phyloP scores from a whole-genome alignment of 2,888 invertebrate species.

The Drosophila mimica region DNA sequence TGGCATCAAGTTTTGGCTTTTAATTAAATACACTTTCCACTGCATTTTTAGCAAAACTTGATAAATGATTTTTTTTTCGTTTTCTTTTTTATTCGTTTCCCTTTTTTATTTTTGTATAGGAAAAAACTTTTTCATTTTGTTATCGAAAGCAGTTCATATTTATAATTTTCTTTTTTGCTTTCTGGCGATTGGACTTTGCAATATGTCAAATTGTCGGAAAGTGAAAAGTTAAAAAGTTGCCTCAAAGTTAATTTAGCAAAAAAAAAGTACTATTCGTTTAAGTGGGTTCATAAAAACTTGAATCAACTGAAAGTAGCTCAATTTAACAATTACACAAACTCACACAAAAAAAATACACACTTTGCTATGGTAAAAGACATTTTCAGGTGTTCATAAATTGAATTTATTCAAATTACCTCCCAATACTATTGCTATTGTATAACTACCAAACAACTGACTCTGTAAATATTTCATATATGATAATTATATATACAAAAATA shows the following conservation, averaged over 20 bases:
- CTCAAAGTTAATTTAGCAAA: slow-evolving; percentile 45
- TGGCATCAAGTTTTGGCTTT: slow-evolving; percentile 61
- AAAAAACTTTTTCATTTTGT: slow-evolving; percentile 46
- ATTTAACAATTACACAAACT: slow-evolving; percentile 45
- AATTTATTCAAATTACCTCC: slow-evolving; percentile 58
- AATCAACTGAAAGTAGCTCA: slow-evolving; percentile 63
- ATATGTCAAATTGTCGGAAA: slow-evolving; percentile 66
- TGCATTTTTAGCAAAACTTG: slow-evolving; percentile 57
- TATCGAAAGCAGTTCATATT: slow-evolving; percentile 56
- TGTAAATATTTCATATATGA: slow-evolving; percentile 51
- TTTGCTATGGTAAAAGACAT: slow-evolving; percentile 64
- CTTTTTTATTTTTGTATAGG: slow-evolving; percentile 3
- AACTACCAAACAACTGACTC: slow-evolving; percentile 24
- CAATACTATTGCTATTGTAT: slow-evolving; percentile 29
- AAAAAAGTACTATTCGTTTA: slow-evolving; percentile 33
- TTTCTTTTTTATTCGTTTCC: slow-evolving; percentile 10
- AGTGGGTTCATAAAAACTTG: slow-evolving; percentile 30
- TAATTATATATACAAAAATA: slow-evolving; percentile 11
- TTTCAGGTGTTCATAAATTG: slow-evolving; percentile 71
- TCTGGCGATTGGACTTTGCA: slow-evolving; percentile 30
- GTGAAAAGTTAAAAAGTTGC: slow-evolving; percentile 56
- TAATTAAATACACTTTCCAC: slow-evolving; percentile 68
- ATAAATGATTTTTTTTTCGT: slow-evolving; percentile 64
- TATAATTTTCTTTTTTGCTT: slow-evolving; percentile 13
- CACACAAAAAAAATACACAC: slow-evolving; percentile 11